Base-by-base conservation (phyloP, 35 echinoderm and acorn worm species). In the Ptychodera flava region DNA sequence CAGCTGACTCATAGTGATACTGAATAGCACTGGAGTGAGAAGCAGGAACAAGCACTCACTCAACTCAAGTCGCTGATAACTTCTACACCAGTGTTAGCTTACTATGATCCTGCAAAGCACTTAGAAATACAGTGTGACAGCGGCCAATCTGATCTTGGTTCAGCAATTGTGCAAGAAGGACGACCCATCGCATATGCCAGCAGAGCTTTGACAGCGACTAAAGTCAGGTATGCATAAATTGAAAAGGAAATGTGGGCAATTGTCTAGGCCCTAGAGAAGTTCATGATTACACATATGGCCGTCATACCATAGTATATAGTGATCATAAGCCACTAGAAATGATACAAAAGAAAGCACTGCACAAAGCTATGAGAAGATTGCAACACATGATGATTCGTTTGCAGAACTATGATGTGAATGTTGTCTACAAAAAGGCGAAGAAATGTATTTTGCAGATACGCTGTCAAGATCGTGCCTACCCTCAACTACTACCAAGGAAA, bases 261-360 rank as follows among this genome's bases (percentile, higher is more conserved):
- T 16, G 77, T 92, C 33, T 96, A 88, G 16, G 31, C 84, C 0
- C 33, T 87, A 0, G 88, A 96, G 76, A 29, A 82, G 29, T 90
- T 52, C 82, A 96, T 85, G 88, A 92, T 77, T 90, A 94, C 36
- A 92, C 83, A 16, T 93, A 84, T 85, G 91, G 86, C 27, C 22
- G 86, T 77, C 32, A 12, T 76, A 83, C 85, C 0, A 89, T 16
- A 31, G 76, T 92, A 35, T 79, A 92, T 27, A 85, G 1, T 79
- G 78, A 79, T 28, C 78, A 79, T 28, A 79, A 79, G 1, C 78
- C 78, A 6, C 28, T 79, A 6, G 78, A 79, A 79, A 79, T 79
- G 78, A 79, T 79, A 6, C 1, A 10, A 1, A 1, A 31, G 28
- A 79, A 79, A 28, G 28, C 78, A 30, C 28, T 79, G 28, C 78